Evolutionary conservation across 2,888 invertebrate species (phyloP), one percentile per base, ranked within the genome.

Genomic region (Cephonodes hylas): DNA sequence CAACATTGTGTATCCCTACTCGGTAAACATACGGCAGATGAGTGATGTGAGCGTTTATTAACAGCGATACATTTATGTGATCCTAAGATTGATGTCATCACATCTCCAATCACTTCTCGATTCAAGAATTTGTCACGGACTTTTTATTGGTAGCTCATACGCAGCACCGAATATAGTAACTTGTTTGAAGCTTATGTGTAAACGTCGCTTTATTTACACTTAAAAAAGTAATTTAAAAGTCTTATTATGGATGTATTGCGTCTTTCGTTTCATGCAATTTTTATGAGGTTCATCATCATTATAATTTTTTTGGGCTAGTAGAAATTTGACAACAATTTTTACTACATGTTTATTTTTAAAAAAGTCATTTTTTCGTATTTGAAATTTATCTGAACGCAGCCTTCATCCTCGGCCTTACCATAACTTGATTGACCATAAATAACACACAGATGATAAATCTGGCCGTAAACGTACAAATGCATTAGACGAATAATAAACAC

Each of bases 31-130:
- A 53, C 53, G 3, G n/a, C 15, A 53, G 4, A 80, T 88, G 88
- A 90, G 86, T 86, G 84, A 89, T 86, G 84, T 70, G 63, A 72
- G 70, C 70, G 70, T 74, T 77, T 77, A 79, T 79, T 68, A 66
- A 69, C 72, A 56, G 23, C 65, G 66, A 53, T 31, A 63, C 64
- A 38, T 38, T 38, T 38, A n/a, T 38, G 42, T 25, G 45, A 61
- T 62, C 61, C 60, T 62, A 62, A 63, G 61, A 53, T 53, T 60
- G n/a, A 42, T 58, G 53, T 53, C 27, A 18, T 53, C 18, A 18
- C 27, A 31, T 31, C 8, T 18, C 53, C 27, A 18, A n/a, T 53
- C 53, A 31, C 4, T 31, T 53, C 53, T 15, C 10, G 18, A 53
- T 3, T 31, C 48, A 25, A 48, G 45, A 13, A 45, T 22, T 48